Base-by-base conservation (phyloP, 2,113 vertebrate species). In the Sula dactylatra region DNA sequence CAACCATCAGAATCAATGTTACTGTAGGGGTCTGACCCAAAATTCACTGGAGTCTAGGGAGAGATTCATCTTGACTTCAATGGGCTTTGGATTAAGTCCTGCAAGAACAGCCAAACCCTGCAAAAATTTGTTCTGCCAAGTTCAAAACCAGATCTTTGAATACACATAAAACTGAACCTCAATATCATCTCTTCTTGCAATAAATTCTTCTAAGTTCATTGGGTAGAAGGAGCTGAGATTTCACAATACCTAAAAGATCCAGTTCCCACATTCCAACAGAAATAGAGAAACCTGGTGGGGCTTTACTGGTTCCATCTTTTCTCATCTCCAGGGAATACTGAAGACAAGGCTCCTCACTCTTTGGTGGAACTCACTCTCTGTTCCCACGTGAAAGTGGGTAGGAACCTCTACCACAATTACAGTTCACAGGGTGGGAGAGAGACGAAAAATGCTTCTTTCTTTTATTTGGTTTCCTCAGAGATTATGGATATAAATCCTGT, bases 91-190 rank as follows among this genome's bases (percentile, higher is more conserved):
- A 96, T 97, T 94, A 94, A 66, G 58, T 85, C 74, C 86, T 96
- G 85, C 71, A 95, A 77, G 96, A 95, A 70, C 81, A 93, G 96
- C 95, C 94, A 97, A 97, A 95, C 91, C 91, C 93, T 91, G 84
- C 84, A 94, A 97, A 96, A 95, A 80, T 18, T 64, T 92, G 62
- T 90, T 78, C 93, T 97, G 96, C 93, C 94, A 97, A 94, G 93
- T 94, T 97, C 96, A 91, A 97, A 97, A 97, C 86, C 89, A 96
- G 94, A 96, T 80, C 89, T 97, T 96, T 83, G 96, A 94, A 86
- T 70, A 91, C 87, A 95, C 96, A 95, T 97, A 97, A 97, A 96
- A 90, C 78, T 74, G 93, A 95, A 96, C 91, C 93, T 95, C 84
- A 97, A 83, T 96, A 97, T 94, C 94, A 94, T 95, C 89, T 94